Percentiles rank a stretch among this genome's conserved stretches.
phyloP scores from a whole-genome alignment of 2,888 invertebrate species.

The Morpho helenor region DNA sequence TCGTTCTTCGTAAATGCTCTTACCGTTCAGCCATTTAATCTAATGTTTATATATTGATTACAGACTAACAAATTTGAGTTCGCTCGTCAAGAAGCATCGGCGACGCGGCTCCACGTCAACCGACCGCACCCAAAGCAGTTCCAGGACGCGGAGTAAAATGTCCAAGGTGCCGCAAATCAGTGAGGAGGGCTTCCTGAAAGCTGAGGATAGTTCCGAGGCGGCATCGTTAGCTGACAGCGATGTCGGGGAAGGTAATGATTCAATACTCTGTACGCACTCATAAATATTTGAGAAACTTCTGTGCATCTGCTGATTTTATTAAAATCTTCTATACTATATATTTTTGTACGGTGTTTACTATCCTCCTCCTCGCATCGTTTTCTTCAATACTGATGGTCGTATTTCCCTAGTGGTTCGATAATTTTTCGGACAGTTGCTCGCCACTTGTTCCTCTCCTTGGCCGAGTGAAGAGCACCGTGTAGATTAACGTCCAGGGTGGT shows the following conservation, averaged over 20 bases:
- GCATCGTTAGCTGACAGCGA: conserved; percentile 47
- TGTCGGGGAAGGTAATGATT: conserved; percentile 41
- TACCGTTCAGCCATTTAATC: too few species aligned
- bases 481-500: too few species aligned
- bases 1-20: too few species aligned
- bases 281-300: background rate
- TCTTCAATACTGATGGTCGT: too few species aligned
- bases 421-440: too few species aligned
- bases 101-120: conserved; percentile 39
- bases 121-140: conserved; percentile 32
- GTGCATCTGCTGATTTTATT: too few species aligned
- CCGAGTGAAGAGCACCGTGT: too few species aligned
- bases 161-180: conserved; percentile 43
- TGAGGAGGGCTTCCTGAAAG: conserved; percentile 49
- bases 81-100: conserved; percentile 44
- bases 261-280: background rate
- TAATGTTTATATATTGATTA: background rate
- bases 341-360: background rate
- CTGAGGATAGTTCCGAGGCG: conserved; percentile 54
- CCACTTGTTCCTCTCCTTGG: too few species aligned
- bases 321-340: too few species aligned
- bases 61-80: conserved; percentile 59
- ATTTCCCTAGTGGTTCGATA: too few species aligned
- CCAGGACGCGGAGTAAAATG: conserved; percentile 34
- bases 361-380: background rate